A percentile compares a stretch with the other conserved stretches of the same genome.
Evolutionary conservation across 2,113 vertebrate species (phyloP).

Genomic region (Phalacrocorax aristotelis): DNA sequence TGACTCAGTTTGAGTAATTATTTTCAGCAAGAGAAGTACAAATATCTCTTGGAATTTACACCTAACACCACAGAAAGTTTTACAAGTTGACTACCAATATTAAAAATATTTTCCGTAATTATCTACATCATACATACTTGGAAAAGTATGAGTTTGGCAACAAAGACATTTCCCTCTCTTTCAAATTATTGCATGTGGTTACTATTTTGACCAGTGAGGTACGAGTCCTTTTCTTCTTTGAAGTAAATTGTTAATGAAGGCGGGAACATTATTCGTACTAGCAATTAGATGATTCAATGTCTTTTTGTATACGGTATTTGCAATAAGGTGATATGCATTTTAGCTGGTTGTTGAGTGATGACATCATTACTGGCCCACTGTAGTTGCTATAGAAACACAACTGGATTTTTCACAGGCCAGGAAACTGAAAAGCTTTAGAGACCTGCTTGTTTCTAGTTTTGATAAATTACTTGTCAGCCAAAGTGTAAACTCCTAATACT

Average conservation of each 20-base stretch:
- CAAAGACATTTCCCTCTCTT: not conserved
- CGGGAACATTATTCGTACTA: slow-evolving; percentile 40
- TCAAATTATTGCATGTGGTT: slow-evolving; percentile 11
- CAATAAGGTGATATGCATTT: slow-evolving; percentile 32
- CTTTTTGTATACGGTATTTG: slow-evolving; percentile 54
- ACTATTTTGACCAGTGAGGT: slow-evolving; percentile 52
- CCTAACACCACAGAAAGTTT: not conserved
- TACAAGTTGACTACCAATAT: not conserved
- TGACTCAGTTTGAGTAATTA: not conserved
- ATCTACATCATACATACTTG: not conserved
- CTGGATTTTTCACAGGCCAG: slow-evolving; percentile 45
- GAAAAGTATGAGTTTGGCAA: slow-evolving; percentile 30
- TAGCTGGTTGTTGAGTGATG: slow-evolving; percentile 40
- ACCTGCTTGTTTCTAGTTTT: not conserved
- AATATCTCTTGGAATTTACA: not conserved
- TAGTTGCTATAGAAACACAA: slow-evolving; percentile 71
- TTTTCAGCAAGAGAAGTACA: not conserved
- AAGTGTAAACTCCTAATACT: not conserved
- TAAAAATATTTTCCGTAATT: slow-evolving; percentile 44
- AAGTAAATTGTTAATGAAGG: slow-evolving; percentile 26
- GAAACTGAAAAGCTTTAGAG: not conserved
- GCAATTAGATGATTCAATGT: slow-evolving; percentile 73
- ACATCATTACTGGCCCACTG: slow-evolving; percentile 44
- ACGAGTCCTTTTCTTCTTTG: slow-evolving; percentile 22
- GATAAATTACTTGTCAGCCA: not conserved